Percentiles rank a stretch among this genome's conserved stretches.
These are phyloP conservation scores for Cerastoderma edule DNA, from an alignment of 2,888 invertebrate genomes.

Conservation along the genomic window DNA sequence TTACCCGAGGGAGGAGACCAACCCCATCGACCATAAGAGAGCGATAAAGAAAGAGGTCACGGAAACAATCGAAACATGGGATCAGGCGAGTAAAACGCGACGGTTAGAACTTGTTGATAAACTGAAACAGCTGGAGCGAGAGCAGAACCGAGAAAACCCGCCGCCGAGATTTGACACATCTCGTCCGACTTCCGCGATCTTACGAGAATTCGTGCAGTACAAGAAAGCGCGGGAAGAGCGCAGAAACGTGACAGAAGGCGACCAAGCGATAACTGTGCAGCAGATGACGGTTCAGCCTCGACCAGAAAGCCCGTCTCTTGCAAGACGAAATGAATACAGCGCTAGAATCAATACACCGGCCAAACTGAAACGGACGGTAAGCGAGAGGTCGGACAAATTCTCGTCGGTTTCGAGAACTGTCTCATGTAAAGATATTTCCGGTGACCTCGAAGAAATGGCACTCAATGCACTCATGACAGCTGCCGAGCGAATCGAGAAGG, in stretches of 20 bases:
- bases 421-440: conserved; percentile 42
- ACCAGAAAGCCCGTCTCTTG: conserved; percentile 38
- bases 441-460: conserved; percentile 15
- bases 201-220: conserved; percentile 46
- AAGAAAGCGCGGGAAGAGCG: conserved; percentile 32
- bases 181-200: conserved; percentile 52
- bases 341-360: neutral
- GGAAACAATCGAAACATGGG: conserved; percentile 43
- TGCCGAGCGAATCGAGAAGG: conserved; percentile 58
- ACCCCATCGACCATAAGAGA: conserved; percentile 28
- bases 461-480: conserved; percentile 50
- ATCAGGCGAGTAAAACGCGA: conserved; percentile 15
- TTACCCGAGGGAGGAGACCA: conserved; percentile 27
- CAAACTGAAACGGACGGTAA: conserved; percentile 35
- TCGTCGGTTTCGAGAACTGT: conserved; percentile 54
- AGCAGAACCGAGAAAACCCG: conserved; percentile 25
- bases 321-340: conserved; percentile 40
- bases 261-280: conserved; percentile 41
- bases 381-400: conserved; percentile 42
- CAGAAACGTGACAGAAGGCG: conserved; percentile 21
- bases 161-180: conserved; percentile 35
- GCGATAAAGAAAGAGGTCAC: conserved; percentile 42
- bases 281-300: conserved; percentile 50
- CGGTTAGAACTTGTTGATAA: conserved; percentile 36
- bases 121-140: conserved; percentile 40